Percentiles rank a stretch among this genome's conserved stretches.
phyloP scores from a whole-genome alignment of 2,797 vertebrate species.

The Liparis tanakae region DNA sequence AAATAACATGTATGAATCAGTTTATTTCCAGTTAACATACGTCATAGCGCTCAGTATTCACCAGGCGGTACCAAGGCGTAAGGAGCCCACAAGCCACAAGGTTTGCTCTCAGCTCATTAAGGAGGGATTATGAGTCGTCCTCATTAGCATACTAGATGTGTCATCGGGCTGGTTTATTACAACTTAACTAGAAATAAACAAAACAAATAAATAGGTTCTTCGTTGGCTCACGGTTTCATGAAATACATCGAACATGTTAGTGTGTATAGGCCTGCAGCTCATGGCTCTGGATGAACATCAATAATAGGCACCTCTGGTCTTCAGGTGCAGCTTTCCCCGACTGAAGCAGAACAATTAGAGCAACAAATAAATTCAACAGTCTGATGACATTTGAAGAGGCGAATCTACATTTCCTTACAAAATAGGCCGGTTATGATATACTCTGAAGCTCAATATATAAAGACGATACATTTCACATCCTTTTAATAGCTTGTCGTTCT shows the following conservation, averaged over 20 bases:
- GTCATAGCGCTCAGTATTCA: neutral
- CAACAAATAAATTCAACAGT: neutral
- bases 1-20: neutral
- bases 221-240: neutral
- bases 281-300: neutral
- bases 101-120: neutral
- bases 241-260: neutral
- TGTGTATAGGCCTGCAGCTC: neutral
- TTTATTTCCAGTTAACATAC: conserved; percentile 2
- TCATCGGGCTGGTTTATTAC: rapidly evolving
- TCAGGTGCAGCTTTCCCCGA: neutral
- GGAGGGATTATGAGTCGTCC: neutral
- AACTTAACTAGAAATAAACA: neutral
- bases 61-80: neutral
- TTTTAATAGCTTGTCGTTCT: neutral
- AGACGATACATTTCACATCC: no score
- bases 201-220: neutral
- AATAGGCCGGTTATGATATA: neutral
- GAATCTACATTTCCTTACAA: no score
- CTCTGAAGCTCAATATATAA: no score
- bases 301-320: neutral
- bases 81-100: neutral
- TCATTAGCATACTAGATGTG: neutral
- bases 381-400: neutral
- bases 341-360: neutral